Conservation (phyloP, 2,888 invertebrate genomes). For the Argyresthia albistria region DNA sequence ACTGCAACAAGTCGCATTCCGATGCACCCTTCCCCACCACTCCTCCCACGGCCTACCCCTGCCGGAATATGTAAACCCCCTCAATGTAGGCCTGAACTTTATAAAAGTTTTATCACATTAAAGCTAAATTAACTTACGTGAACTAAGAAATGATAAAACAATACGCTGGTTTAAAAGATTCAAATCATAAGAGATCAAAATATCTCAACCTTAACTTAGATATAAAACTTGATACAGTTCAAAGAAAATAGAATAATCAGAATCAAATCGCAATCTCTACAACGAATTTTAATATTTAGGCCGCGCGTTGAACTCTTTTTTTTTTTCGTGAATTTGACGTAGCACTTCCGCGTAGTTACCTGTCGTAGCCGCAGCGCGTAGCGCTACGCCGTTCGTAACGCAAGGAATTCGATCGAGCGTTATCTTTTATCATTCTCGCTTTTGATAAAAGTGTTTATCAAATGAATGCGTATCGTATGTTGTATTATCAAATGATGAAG, state of each 20-base stretch:
- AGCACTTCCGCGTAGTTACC: not conserved
- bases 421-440: not conserved
- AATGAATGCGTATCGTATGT: not conserved
- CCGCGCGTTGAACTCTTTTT: slow-evolving; percentile 11
- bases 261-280: not conserved
- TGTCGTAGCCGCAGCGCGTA: not conserved
- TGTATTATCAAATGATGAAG: slow-evolving; percentile 1
- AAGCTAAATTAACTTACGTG: no score
- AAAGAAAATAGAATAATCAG: not conserved
- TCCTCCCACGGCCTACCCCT: slow-evolving; percentile 10
- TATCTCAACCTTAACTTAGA: no score
- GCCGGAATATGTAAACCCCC: not conserved
- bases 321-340: not conserved
- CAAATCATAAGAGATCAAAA: no score
- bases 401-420: not conserved
- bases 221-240: no score
- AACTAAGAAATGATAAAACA: not conserved
- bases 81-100: slow-evolving; percentile 18
- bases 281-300: not conserved
- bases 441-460: not conserved
- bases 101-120: no score
- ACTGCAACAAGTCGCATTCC: slow-evolving; percentile 41
- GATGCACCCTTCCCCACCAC: slow-evolving; percentile 15
- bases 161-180: not conserved
- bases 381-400: not conserved